Evolutionary conservation across 2,888 invertebrate genomes (phyloP), one percentile per base, ranked within the genome.

Genomic region (Drosophila peninsularis): DNA sequence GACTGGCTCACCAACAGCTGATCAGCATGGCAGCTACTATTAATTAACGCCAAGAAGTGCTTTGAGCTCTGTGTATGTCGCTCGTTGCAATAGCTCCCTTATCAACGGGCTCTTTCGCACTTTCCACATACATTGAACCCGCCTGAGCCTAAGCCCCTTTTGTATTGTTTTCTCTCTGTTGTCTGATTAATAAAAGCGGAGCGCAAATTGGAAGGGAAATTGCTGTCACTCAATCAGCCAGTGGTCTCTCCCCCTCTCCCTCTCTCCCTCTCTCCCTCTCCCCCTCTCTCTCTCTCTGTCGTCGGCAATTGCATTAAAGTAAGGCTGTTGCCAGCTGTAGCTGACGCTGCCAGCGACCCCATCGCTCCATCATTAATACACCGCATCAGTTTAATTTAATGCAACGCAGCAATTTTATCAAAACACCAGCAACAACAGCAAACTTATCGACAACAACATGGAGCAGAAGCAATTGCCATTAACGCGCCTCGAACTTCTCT

Each of bases 341-440:
- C 30, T 50, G 54, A 53, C 62, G 62, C 39, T 41, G 32, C 45
- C 69, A 11, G 7, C 49, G n/a, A 17, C 24, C 39, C 62, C 50
- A 53, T 24, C 54, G 56, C 52, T 49, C 62, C 78, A 69, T 81
- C 85, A 72, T 84, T 87, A 89, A 81, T 84, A 77, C 65, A 89
- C 79, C 85, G 74, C 88, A 89, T 79, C 85, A 84, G 79, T 77
- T 85, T 79, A 89, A 81, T 71, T 89, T 84, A 89, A 79, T 87
- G 89, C 85, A 85, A 87, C 80, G 77, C 88, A 77, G 88, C 89
- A 84, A 73, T 77, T 89, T 88, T 78, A 87, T 76, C 71, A 87
- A 77, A 47, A 64, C 70, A 66, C 54, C 66, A 75, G 47, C 78
- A 79, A 32, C 70, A 72, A 49, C 41, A 50, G 30, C 54, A 62